Evolutionary conservation across 2,888 invertebrate genomes (phyloP), one percentile per base, ranked within the genome.

Genomic region (Ephialtes manifestator): DNA sequence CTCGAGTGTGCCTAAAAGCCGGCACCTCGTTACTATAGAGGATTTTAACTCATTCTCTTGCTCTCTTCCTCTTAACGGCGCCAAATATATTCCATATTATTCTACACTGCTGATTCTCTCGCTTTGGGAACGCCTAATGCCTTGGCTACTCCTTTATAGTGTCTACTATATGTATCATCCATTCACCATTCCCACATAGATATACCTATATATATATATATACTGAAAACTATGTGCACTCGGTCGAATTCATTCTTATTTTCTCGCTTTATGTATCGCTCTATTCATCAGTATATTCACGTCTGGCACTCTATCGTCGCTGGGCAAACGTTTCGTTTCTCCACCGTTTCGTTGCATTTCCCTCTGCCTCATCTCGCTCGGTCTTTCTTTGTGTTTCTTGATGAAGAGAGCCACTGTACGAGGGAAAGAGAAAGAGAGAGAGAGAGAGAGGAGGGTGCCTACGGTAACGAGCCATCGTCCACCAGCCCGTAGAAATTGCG

Each of bases 401-500:
- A 81, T 76, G 68, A 68, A 68, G 68, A 68, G 63, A 63, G 39
- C 39, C 35, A n/a, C 3, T 15, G 31, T 39, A n/a, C 39, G 13
- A 1, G 28, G 28, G 68, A 28, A 18, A 8, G 28, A 48, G 39
- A 39, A 35, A 51, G 20, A 35, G 0, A 46, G 67, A 67, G 24
- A 67, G 15, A 60, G 4, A 13, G 35, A 18, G 18, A 65, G n/a
- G 39, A 43, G 39, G 39, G 67, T 24, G 67, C 67, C 46, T 24
- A 70, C 68, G 72, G 81, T 85, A 85, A 78, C 81, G 84, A 81
- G 84, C 78, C 84, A 75, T 78, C 84, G 78, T 81, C 81, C 84
- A 79, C 63, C 78, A 63, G 71, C 86, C 71, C 74, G 80, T 81
- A 65, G 87, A 85, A 88, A 87, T 86, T 84, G 83, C 81, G 83